Evolutionary conservation across 2,888 invertebrate species (phyloP).

Genomic region (Antitype chi): DNA sequence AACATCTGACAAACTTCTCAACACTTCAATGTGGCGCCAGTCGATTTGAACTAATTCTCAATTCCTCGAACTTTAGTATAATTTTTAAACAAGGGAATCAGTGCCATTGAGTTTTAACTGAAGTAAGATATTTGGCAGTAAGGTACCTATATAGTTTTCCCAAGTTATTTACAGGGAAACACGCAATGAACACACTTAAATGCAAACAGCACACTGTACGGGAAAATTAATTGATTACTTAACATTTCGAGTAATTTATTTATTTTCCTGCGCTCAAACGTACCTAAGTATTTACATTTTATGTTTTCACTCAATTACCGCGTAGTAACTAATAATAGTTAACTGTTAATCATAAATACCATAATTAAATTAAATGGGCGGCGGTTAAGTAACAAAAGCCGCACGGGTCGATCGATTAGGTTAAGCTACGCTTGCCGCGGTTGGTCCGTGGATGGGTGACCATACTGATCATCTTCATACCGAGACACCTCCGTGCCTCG

Average conservation of each 20-base stretch:
- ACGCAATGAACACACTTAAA: not conserved
- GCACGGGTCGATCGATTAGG: too few relatives aligned
- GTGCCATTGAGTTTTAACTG: not conserved
- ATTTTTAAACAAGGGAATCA: not conserved
- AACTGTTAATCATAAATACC: not conserved
- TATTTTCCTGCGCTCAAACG: not conserved
- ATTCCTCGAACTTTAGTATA: not conserved
- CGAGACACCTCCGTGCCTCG: too few relatives aligned
- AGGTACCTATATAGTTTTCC: not conserved
- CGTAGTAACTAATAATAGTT: not conserved
- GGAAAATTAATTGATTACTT: not conserved
- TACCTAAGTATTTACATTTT: not conserved
- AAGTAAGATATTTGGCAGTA: not conserved
- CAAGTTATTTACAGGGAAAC: constrained; percentile 10
- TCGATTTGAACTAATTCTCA: not conserved
- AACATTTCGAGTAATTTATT: not conserved
- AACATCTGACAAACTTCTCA: not conserved
- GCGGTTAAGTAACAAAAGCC: too few relatives aligned
- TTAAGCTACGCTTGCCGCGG: too few relatives aligned
- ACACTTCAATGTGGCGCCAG: not conserved
- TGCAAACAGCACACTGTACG: not conserved
- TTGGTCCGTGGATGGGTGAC: too few relatives aligned
- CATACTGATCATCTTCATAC: too few relatives aligned
- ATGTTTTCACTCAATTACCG: not conserved
- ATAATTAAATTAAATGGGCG: not conserved